Percentiles rank a stretch among this genome's conserved stretches.
Conservation (phyloP, 2,888 invertebrate species). For the Octodonta nipae region DNA sequence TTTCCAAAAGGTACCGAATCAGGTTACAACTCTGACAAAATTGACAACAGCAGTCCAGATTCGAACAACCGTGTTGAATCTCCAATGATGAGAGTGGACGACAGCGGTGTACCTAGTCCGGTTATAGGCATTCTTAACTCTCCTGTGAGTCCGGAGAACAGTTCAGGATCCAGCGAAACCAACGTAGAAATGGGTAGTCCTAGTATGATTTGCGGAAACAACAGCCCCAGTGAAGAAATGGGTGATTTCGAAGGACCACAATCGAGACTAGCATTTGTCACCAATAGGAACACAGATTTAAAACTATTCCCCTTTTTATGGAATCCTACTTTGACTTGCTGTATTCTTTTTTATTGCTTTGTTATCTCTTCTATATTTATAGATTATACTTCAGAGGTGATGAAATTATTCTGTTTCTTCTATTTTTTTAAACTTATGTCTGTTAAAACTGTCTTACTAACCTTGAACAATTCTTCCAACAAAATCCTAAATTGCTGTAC, state of each 20-base stretch:
- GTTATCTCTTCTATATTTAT: too few species aligned
- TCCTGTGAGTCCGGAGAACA: slow-evolving; percentile 21
- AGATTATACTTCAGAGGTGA: too few species aligned
- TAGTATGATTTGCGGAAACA: slow-evolving; percentile 18
- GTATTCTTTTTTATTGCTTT: too few species aligned
- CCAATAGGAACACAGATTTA: slow-evolving; percentile 28
- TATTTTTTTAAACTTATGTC: too few species aligned
- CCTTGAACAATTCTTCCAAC: too few species aligned
- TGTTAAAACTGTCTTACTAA: too few species aligned
- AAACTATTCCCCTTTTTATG: too few species aligned
- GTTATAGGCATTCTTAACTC: slow-evolving; percentile 25
- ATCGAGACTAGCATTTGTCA: slow-evolving; percentile 30
- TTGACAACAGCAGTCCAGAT: slow-evolving; percentile 31
- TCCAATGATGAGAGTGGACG: slow-evolving; percentile 26
- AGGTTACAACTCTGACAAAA: slow-evolving; percentile 51
- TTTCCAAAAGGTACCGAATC: slow-evolving; percentile 42
- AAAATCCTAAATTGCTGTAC: too few species aligned
- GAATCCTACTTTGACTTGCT: too few species aligned
- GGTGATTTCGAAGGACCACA: slow-evolving; percentile 29
- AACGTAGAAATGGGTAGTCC: slow-evolving; percentile 45
- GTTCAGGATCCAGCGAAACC: slow-evolving; percentile 41
- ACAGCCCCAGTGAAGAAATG: slow-evolving; percentile 27
- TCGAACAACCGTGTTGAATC: slow-evolving; percentile 24
- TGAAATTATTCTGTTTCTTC: too few species aligned
- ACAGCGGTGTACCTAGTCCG: slow-evolving; percentile 30